These are phyloP conservation scores for Holocentrus rufus DNA, from an alignment of 2,797 vertebrate genomes.

Conservation along the genomic window DNA sequence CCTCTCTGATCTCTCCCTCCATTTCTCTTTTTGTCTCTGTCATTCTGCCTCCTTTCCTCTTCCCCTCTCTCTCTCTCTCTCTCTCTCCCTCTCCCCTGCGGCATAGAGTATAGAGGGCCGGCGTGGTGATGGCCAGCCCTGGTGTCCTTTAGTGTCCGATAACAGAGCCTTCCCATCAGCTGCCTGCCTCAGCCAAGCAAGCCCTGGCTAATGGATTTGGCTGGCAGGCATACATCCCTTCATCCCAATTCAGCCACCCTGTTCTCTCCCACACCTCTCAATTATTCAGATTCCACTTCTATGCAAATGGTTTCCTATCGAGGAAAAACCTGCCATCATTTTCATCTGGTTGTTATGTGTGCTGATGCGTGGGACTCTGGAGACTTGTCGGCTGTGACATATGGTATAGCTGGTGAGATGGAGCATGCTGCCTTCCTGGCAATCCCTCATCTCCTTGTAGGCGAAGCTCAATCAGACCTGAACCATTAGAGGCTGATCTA, in stretches of 20 bases:
- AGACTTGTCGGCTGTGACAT: conserved; percentile 81
- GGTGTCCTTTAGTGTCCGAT: conserved; percentile 85
- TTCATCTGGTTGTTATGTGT: conserved; percentile 79
- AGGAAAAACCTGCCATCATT: conserved; percentile 75
- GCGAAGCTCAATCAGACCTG: conserved; percentile 82
- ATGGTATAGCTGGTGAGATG: conserved; percentile 75
- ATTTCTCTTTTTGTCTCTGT: conserved; percentile 75
- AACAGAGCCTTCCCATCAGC: conserved; percentile 80
- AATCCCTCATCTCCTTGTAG: conserved; percentile 83
- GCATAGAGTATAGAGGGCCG: conserved; percentile 72
- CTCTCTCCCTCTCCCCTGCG: conserved; percentile 50
- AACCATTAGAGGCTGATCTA: conserved; percentile 85
- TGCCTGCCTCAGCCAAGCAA: conserved; percentile 73
- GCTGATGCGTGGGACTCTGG: conserved; percentile 78
- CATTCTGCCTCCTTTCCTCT: conserved; percentile 57
- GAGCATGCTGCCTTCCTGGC: conserved; percentile 72
- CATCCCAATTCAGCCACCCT: conserved; percentile 78
- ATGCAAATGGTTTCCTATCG: conserved; percentile 85
- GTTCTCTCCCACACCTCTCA: conserved; percentile 83
- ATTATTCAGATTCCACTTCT: conserved; percentile 85
- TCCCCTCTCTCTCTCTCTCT: conserved; percentile 45
- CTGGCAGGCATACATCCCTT: conserved; percentile 85
- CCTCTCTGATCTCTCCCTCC: conserved; percentile 63
- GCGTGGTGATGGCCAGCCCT: conserved; percentile 74
- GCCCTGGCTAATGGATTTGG: conserved; percentile 86